These are phyloP conservation scores for Brachionus rubens DNA, from an alignment of 1,140 invertebrate species.

Conservation along the genomic window DNA sequence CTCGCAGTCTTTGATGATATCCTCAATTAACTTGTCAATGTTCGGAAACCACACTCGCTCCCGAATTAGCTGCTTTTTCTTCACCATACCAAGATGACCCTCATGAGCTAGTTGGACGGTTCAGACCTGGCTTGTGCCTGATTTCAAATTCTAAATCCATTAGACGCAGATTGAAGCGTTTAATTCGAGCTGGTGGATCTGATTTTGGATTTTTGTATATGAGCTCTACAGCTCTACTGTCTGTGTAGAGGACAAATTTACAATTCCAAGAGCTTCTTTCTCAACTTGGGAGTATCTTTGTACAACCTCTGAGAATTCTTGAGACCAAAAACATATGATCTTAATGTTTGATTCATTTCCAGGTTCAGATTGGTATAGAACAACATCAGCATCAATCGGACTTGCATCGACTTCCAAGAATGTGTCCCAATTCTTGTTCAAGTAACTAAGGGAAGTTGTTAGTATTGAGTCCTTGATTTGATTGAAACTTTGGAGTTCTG, in stretches of 20 bases:
- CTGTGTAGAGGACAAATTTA: conserved; percentile 23
- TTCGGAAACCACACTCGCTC: background rate
- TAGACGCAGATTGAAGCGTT: background rate
- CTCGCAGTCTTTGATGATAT: background rate
- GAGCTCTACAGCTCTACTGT: background rate
- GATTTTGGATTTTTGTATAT: background rate
- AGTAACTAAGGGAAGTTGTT: background rate
- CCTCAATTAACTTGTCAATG: background rate
- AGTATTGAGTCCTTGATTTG: background rate
- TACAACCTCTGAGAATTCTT: conserved; percentile 48
- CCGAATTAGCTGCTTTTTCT: background rate
- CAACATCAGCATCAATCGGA: conserved; percentile 58
- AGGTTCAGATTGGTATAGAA: conserved; percentile 56
- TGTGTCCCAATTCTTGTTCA: background rate
- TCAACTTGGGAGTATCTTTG: conserved; percentile 52
- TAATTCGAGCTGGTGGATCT: background rate
- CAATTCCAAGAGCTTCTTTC: conserved; percentile 49
- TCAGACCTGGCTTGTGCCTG: background rate
- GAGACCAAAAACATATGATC: conserved; percentile 40
- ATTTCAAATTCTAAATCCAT: background rate
- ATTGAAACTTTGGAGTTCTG: background rate
- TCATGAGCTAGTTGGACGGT: too few species aligned
- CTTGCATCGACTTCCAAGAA: conserved; percentile 49
- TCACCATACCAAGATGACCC: too few species aligned
- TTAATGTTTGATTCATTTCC: conserved; percentile 51